Conservation (phyloP, 1,140 invertebrate genomes). For the Diabrotica undecimpunctata region DNA sequence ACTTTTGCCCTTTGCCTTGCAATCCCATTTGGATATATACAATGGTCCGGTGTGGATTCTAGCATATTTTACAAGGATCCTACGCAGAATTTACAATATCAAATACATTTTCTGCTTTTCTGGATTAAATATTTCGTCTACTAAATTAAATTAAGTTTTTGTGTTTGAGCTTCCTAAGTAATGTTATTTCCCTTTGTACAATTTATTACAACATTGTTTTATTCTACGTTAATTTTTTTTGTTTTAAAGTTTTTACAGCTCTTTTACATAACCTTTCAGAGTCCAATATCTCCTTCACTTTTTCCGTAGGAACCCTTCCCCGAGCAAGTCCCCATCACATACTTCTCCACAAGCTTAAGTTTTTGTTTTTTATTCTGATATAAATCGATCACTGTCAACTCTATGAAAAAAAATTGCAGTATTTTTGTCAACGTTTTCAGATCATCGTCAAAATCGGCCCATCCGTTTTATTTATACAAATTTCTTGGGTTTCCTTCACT, state of each 20-base stretch:
- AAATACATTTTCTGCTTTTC: constrained; percentile 97
- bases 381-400: constrained; percentile 91
- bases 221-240: constrained; percentile 89
- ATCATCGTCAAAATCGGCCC: constrained; percentile 55
- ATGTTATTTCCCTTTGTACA: constrained; percentile 91
- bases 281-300: constrained; percentile 96
- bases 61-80: constrained; percentile 87
- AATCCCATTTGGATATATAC: no score
- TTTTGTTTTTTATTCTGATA: constrained; percentile 87
- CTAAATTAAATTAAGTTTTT: constrained; percentile 90
- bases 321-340: constrained; percentile 94
- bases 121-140: constrained; percentile 92
- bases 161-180: constrained; percentile 85
- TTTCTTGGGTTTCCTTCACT: constrained; percentile 28
- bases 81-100: constrained; percentile 86
- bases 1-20: no score
- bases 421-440: constrained; percentile 66
- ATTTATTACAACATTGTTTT: constrained; percentile 96
- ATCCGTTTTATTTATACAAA: constrained; percentile 32
- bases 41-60: constrained; percentile 79
- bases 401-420: constrained; percentile 85
- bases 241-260: constrained; percentile 93
- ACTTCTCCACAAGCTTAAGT: constrained; percentile 92
- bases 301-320: constrained; percentile 92
- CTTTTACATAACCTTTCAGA: constrained; percentile 83